Conservation (phyloP, 2,797 vertebrate species). For the Chelonia mydas region DNA sequence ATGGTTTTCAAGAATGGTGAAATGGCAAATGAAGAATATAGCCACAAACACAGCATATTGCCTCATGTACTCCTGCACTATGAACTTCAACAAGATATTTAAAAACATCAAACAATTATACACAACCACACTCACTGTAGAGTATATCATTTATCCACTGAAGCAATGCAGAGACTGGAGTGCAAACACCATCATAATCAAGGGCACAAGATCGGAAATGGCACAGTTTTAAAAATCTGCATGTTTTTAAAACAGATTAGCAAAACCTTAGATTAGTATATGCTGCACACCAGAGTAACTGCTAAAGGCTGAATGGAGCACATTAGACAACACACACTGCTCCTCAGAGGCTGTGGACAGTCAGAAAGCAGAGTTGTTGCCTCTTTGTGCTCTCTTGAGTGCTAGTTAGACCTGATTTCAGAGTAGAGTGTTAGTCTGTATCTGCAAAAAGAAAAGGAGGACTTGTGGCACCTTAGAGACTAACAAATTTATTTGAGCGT, state of each 20-base stretch:
- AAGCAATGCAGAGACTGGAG: background rate
- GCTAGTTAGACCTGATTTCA: background rate
- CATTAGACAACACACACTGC: background rate
- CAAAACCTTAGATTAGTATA: background rate
- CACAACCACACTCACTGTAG: background rate
- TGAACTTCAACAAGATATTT: background rate
- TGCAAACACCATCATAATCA: background rate
- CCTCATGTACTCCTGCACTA: background rate
- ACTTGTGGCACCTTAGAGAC: too few relatives aligned
- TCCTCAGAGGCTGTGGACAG: background rate
- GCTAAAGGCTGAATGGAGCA: background rate
- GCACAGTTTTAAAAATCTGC: background rate
- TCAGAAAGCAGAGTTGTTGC: rapidly evolving
- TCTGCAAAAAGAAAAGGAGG: too few relatives aligned
- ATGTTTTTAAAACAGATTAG: background rate
- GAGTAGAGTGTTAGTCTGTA: too few relatives aligned
- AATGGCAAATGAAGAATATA: background rate
- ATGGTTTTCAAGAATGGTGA: background rate
- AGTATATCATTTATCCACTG: background rate
- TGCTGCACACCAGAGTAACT: background rate
- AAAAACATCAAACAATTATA: background rate
- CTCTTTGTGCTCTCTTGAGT: background rate
- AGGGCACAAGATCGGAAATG: rapidly evolving
- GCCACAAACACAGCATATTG: background rate
- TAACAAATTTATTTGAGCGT: too few relatives aligned